Base-by-base conservation (phyloP, 1,140 invertebrate genomes). In the Rhynchophorus ferrugineus region DNA sequence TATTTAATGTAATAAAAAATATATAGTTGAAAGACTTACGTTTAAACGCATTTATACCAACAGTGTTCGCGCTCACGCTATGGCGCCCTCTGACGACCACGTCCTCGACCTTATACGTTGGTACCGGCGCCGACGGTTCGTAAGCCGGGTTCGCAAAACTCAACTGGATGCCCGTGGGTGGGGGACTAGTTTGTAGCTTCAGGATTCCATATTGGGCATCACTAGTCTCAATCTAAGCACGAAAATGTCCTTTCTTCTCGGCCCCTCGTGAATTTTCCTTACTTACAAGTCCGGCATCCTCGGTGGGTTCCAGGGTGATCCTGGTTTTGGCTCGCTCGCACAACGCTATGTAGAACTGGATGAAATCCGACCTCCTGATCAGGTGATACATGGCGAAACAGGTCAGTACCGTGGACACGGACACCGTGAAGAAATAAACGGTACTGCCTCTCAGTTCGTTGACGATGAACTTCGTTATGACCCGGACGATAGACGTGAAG, bases 71-170 rank as follows among this genome's bases (percentile, higher is more conserved):
- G 44, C 54, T 72, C 54, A 68, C 75, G 69, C 66, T 82, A 64
- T 57, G 70, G 53, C 75, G 78, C 54, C 75, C 74, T 68, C 76
- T 78, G 6, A 84, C 76, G 0, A 89, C 82, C 1, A 89, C 81
- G 60, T 89, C 87, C 64, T 88, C 85, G 3, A 90, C 88, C 69
- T 89, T 89, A 59, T 87, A 90, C 1, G 78, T 79, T 9, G 78
- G 72, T 2, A 78, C 78, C 0, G 81, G 77, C 1, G 77, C 78
- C 2, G 75, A 76, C 3, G 82, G 77, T 57, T 88, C 86, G 54
- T 90, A 89, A 1, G 87, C 83, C 0, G 86, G 86, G 73, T 89
- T 89, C 21, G 85, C 83, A 62, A 85, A 87, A 57, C 83, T 85
- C 44, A 84, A 78, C 1, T 76, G 71, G 22, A 75, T 79, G 13